Conservation (phyloP, 2,113 vertebrate species). For the Nycticorax nycticorax region DNA sequence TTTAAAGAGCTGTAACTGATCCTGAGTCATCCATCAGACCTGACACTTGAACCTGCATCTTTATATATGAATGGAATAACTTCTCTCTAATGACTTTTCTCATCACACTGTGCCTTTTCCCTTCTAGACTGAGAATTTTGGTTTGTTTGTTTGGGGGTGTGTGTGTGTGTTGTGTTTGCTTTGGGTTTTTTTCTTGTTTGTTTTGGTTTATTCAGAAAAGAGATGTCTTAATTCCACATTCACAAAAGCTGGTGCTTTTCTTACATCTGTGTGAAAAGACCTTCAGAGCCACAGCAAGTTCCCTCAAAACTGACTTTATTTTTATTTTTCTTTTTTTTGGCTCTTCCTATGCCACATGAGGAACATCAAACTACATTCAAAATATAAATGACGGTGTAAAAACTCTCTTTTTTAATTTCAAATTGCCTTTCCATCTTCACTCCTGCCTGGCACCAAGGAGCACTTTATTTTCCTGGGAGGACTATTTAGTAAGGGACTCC, state of each 20-base stretch:
- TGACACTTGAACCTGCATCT: neutral
- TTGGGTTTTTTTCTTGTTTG: neutral
- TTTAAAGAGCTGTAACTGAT: neutral
- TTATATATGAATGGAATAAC: neutral
- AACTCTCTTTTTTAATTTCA: neutral
- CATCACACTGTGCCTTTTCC: neutral
- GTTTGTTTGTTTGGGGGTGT: neutral
- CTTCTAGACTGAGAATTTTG: neutral
- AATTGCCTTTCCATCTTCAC: neutral
- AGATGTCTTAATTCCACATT: neutral
- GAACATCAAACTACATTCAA: neutral
- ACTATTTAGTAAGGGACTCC: neutral
- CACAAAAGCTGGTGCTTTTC: neutral
- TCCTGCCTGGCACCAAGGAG: neutral
- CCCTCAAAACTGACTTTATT: neutral
- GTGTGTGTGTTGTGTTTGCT: neutral
- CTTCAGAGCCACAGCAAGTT: neutral
- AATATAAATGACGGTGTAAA: neutral
- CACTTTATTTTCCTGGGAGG: neutral
- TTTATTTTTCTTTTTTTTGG: neutral
- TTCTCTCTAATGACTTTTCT: neutral
- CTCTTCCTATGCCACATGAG: neutral
- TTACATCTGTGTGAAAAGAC: neutral
- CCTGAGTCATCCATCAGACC: neutral
- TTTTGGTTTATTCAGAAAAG: neutral